Evolutionary conservation across 2,113 vertebrate genomes (phyloP).

Genomic region (Mus spicilegus): DNA sequence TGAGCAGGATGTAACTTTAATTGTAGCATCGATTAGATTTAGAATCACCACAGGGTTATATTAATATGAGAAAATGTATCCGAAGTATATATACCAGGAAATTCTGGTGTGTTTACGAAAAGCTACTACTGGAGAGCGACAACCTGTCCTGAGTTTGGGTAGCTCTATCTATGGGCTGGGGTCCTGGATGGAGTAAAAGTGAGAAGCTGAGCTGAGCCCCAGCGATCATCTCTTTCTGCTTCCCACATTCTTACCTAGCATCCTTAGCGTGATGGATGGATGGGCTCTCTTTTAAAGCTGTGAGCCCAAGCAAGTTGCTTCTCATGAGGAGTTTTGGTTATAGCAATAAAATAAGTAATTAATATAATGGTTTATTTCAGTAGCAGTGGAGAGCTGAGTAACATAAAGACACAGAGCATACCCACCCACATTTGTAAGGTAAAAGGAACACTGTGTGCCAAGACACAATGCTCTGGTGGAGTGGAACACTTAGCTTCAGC

Average conservation of each 20-base stretch:
- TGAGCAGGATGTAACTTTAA: background rate
- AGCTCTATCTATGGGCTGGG: too few relatives aligned
- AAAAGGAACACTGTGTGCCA: background rate
- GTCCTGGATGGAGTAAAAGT: background rate
- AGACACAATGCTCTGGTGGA: background rate
- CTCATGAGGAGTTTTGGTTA: background rate
- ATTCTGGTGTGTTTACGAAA: background rate
- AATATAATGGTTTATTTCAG: background rate
- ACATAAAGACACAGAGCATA: background rate
- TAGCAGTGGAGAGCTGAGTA: background rate
- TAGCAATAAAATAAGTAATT: background rate
- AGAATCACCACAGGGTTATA: background rate
- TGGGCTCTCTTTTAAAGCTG: background rate
- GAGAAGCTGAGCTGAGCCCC: background rate
- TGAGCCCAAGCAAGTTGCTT: background rate
- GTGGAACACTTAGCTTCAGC: background rate
- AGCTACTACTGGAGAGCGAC: background rate
- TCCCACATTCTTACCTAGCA: background rate
- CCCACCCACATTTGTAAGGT: background rate
- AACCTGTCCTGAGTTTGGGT: background rate
- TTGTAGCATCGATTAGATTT: background rate
- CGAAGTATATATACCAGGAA: background rate
- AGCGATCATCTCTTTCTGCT: background rate
- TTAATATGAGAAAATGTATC: background rate
- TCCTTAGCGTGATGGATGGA: background rate